Percentiles rank a stretch among this genome's conserved stretches.
These are phyloP conservation scores for Mus musculus DNA, from an alignment of 2,113 vertebrate species.

Conservation along the genomic window GRCm39 chr14:78432001-78432500, in stretches of 20 bases:
- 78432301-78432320: conserved; percentile 58
- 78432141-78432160: conserved; percentile 65
- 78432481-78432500: conserved; percentile 80
- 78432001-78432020: background rate
- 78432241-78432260: conserved; percentile 57
- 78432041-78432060: background rate
- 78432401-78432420: conserved; percentile 78
- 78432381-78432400: conserved; percentile 58
- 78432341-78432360: conserved; percentile 80
- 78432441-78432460: conserved; percentile 78
- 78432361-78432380: conserved; percentile 75
- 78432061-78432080: background rate
- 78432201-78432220: conserved; percentile 73
- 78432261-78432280: conserved; percentile 72
- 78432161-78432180: conserved; percentile 70
- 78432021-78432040: background rate
- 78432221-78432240: conserved; percentile 73
- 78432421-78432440: conserved; percentile 75
- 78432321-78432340: conserved; percentile 63
- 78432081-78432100: background rate
- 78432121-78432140: conserved; percentile 63
- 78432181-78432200: conserved; percentile 33
- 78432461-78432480: conserved; percentile 79
- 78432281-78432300: conserved; percentile 73
- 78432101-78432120: conserved; percentile 64